Evolutionary conservation across 2,888 invertebrate species (phyloP), one percentile per base, ranked within the genome.

Genomic region (Scotopteryx bipunctaria): DNA sequence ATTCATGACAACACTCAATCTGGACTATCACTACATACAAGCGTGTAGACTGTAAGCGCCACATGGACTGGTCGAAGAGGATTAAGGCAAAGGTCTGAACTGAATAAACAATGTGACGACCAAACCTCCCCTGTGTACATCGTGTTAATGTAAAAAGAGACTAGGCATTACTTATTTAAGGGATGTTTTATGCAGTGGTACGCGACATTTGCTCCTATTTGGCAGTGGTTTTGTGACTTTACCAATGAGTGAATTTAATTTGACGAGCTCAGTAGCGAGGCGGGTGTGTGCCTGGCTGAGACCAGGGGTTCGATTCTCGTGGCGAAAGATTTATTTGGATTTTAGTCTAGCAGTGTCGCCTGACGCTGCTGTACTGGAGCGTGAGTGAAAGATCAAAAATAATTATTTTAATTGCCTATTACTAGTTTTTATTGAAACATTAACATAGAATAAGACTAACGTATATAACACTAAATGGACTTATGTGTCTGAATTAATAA

Each of bases 81-180:
- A 83, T 84, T 82, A 82, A 71, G 32, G 42, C 32, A 42, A 78
- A 78, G 76, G 78, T 77, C 73, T 74, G 73, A 70, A 73, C 76
- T 82, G 81, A 83, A 84, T 84, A 82, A 84, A 81, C 80, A 84
- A 84, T 83, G 80, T 71, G 76, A 76, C 73, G 42, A 13, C 41
- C 47, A 48, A 38, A 40, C 47, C 31, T 49, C 54, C 48, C 66
- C 63, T 69, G 69, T 69, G 69, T 67, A 66, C 66, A 57, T 61
- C 55, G 68, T 70, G 76, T 73, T 76, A 75, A 80, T 78, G 73
- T 76, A 76, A 73, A 79, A 81, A 77, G 46, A 55, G 49, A 51
- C 55, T 50, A 51, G 33, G 19, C 45, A 57, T 58, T 51, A 55
- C 51, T 50, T 53, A 61, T 58, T 61, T 55, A 56, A 41, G 40